Percentiles rank a stretch among this genome's conserved stretches.
Evolutionary conservation across 2,888 invertebrate species (phyloP).

Genomic region (Hermaeophaga mercurialis): DNA sequence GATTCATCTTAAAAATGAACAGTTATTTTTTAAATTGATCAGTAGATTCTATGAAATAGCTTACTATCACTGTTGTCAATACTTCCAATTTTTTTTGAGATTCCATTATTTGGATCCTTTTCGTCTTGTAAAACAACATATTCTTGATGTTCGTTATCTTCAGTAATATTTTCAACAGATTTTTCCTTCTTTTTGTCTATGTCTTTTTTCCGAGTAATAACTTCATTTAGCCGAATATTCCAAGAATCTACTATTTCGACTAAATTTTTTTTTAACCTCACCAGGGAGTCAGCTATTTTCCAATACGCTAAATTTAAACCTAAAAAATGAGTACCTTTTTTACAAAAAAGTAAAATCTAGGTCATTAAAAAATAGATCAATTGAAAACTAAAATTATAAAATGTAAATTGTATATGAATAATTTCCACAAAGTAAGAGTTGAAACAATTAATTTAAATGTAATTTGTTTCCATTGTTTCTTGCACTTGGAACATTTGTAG

Average conservation of each 20-base stretch:
- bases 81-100: constrained; percentile 58
- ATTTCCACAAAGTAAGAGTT: too few species aligned
- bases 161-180: constrained; percentile 36
- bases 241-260: constrained; percentile 74
- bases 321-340: constrained; percentile 38
- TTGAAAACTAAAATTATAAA: too few species aligned
- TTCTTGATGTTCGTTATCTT: constrained; percentile 26
- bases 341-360: not conserved
- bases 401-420: too few species aligned
- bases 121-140: constrained; percentile 11
- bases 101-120: constrained; percentile 20
- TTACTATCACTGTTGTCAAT: constrained; percentile 58
- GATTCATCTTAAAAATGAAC: constrained; percentile 30
- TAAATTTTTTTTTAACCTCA: constrained; percentile 68
- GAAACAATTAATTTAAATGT: too few species aligned
- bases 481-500: too few species aligned
- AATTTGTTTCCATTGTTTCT: too few species aligned
- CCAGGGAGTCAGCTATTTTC: constrained; percentile 66
- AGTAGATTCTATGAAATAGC: too few species aligned
- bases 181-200: constrained; percentile 50
- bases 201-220: constrained; percentile 48
- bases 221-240: constrained; percentile 64
- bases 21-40: too few species aligned
- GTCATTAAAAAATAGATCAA: not conserved
- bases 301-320: constrained; percentile 54